phyloP scores from a whole-genome alignment of 2,888 invertebrate genomes.

The Scaptomyza polygonia region DNA sequence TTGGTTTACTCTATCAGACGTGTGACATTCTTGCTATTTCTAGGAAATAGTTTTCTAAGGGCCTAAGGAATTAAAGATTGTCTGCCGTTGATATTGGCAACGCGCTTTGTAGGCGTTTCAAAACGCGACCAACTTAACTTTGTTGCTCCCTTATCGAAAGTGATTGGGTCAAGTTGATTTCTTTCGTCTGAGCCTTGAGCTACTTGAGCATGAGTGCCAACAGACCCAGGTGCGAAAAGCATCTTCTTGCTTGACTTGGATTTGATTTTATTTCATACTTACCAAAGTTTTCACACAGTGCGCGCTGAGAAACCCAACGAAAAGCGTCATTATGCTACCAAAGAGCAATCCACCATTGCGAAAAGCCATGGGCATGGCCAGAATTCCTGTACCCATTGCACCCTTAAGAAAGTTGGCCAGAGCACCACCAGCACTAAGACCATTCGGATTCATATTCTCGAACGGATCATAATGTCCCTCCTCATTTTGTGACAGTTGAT shows the following conservation, averaged over 20 bases:
- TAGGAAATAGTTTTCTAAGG: slow-evolving; percentile 15
- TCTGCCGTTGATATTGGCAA: slow-evolving; percentile 4
- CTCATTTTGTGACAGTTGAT: slow-evolving; percentile 84
- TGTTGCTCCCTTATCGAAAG: slow-evolving; percentile 39
- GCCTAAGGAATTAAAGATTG: no score
- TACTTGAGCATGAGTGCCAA: slow-evolving; percentile 19
- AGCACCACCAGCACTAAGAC: slow-evolving; percentile 91
- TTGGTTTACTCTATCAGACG: slow-evolving; percentile 6
- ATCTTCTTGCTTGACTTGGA: no score
- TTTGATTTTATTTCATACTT: slow-evolving; percentile 52
- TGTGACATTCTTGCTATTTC: slow-evolving; percentile 15
- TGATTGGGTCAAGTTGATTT: slow-evolving; percentile 16
- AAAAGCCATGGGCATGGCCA: slow-evolving; percentile 96
- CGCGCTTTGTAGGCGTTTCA: slow-evolving; percentile 9
- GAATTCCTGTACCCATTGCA: slow-evolving; percentile 95
- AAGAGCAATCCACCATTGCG: slow-evolving; percentile 92
- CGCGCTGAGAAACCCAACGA: slow-evolving; percentile 94
- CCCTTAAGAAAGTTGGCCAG: slow-evolving; percentile 96
- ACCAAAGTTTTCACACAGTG: slow-evolving; percentile 97
- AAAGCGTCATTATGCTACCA: slow-evolving; percentile 90
- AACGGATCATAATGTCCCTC: slow-evolving; percentile 89
- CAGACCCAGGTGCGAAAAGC: no score
- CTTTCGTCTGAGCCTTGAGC: slow-evolving; percentile 33
- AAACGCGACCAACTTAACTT: slow-evolving; percentile 18
- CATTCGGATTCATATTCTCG: slow-evolving; percentile 88